Conservation (phyloP, 2,113 vertebrate species). For the Scopus umbretta region DNA sequence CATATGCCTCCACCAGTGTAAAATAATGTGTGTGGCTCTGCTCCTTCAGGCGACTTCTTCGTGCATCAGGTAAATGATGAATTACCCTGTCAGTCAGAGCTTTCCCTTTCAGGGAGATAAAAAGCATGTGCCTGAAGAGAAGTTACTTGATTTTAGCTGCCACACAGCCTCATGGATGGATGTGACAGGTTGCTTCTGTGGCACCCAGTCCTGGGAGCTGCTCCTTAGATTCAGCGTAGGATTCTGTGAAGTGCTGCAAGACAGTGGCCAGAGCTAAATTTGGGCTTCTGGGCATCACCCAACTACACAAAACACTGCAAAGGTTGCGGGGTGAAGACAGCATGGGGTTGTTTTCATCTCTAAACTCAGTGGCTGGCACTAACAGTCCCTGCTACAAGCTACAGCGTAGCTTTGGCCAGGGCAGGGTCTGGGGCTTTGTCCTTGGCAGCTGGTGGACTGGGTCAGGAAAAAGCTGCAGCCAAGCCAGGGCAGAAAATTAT, state of each 20-base stretch:
- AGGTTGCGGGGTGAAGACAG: neutral
- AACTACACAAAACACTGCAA: neutral
- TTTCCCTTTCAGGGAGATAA: slow-evolving; percentile 52
- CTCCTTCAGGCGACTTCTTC: slow-evolving; percentile 6
- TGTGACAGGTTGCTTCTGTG: neutral
- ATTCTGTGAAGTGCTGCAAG: neutral
- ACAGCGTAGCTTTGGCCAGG: neutral
- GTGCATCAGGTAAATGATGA: slow-evolving; percentile 60
- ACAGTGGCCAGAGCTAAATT: neutral
- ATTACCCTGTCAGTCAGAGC: slow-evolving; percentile 54
- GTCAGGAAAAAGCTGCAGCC: neutral
- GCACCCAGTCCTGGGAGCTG: neutral
- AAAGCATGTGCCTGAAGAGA: slow-evolving; percentile 8
- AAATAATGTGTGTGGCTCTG: slow-evolving; percentile 36
- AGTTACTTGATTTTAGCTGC: slow-evolving; percentile 19
- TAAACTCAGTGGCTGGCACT: neutral
- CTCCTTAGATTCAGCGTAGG: neutral
- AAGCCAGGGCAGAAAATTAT: neutral
- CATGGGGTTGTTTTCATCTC: neutral
- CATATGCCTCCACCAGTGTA: neutral
- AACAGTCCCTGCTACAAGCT: neutral
- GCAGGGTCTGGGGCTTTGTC: neutral
- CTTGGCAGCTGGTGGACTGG: neutral
- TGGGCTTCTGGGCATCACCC: neutral
- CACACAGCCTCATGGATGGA: neutral